Evolutionary conservation across 2,113 vertebrate species (phyloP), one percentile per base, ranked within the genome.

Genomic region (Malurus melanocephalus): DNA sequence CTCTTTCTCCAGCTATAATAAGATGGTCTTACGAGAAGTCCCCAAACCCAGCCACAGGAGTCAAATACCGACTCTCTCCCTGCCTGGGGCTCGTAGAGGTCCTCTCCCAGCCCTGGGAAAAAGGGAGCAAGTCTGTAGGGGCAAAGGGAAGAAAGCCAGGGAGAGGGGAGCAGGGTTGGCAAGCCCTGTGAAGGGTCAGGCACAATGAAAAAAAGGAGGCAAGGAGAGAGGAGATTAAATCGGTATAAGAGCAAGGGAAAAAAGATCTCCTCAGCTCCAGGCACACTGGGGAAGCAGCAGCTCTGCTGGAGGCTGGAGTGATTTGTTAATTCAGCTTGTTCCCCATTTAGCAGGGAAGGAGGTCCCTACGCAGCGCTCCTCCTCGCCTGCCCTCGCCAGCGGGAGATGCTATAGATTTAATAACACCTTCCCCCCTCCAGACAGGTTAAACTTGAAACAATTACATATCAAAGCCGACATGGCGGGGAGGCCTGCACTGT

Each of bases 361-460:
- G 91, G 93, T 93, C 72, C 77, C 85, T n/a, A 30, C 35, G 57
- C 20, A 4, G 89, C 88, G 95, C 95, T 96, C 96, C 95, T 96
- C 95, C 96, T 94, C 48, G 65, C 93, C 93, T 97, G 95, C 96
- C 94, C 96, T 87, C 84, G 49, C 89, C 88, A 89, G 94, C 79
- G 92, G 93, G 84, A 96, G 93, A 92, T 90, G 93, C 93, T 90
- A 53, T 83, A 94, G 95, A 97, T 97, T 95, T 97, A 97, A 97
- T 97, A 96, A 96, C 92, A 94, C 91, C 93, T 93, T 92, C 96
- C 96, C 97, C 97, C 95, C 89, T 96, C 93, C 93, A 98, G 97
- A 97, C 97, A 97, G 96, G 96, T 96, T 97, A 97, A 96, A 98
- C 97, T 97, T 97, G 97, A 98, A 98, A 98, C 98, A 98, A 98